These are phyloP conservation scores for Tuta absoluta DNA, from an alignment of 2,888 invertebrate species.

Conservation along the genomic window DNA sequence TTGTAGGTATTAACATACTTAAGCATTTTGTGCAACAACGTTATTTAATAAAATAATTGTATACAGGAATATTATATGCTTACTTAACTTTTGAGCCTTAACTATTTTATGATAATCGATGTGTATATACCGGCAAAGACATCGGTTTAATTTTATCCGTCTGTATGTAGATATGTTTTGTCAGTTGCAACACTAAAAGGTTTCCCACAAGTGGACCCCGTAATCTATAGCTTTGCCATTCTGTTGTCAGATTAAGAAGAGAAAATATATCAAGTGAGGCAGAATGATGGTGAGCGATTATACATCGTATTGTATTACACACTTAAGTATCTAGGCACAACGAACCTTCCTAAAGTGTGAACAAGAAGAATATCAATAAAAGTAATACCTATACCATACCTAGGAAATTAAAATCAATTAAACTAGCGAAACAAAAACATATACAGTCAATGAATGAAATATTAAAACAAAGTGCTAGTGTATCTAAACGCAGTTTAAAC, in stretches of 20 bases:
- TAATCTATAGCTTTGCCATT: slow-evolving; percentile 37
- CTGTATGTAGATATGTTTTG: slow-evolving; percentile 1
- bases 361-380: no score
- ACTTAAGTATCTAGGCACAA: neutral
- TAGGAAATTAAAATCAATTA: no score
- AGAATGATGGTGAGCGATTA: slow-evolving; percentile 5
- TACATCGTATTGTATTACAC: neutral
- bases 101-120: no score
- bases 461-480: neutral
- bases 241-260: slow-evolving; percentile 42
- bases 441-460: neutral
- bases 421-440: neutral
- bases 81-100: no score
- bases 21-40: neutral
- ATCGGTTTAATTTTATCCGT: neutral
- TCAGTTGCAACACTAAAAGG: slow-evolving; percentile 39
- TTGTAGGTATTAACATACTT: neutral
- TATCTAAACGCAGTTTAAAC: neutral
- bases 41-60: no score
- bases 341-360: neutral
- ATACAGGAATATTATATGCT: no score
- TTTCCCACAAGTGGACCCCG: slow-evolving; percentile 44
- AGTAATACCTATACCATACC: no score
- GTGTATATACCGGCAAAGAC: no score
- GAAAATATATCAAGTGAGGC: slow-evolving; percentile 1